A percentile compares a stretch with the other conserved stretches of the same genome.
Evolutionary conservation across 2,888 invertebrate species (phyloP).

Genomic region (Machimus atricapillus): DNA sequence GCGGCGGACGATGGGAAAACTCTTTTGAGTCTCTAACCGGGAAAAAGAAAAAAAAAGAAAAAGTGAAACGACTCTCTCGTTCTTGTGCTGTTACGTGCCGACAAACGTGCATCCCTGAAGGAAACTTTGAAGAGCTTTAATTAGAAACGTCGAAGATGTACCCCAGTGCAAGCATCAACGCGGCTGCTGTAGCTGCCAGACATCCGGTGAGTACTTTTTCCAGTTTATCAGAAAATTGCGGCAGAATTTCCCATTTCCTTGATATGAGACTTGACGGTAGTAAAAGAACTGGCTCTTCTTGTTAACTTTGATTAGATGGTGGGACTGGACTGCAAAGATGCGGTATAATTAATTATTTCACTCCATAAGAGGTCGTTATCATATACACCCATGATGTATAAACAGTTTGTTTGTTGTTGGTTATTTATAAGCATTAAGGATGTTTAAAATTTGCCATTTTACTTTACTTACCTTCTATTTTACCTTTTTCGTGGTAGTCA

Average conservation of each 20-base stretch:
- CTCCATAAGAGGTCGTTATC: neutral
- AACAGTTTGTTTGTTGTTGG: neutral
- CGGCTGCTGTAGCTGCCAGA: conserved; percentile 83
- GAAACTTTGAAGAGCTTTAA: neutral
- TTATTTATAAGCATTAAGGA: too few relatives aligned
- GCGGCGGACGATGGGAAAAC: conserved; percentile 10
- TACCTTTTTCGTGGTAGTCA: too few relatives aligned
- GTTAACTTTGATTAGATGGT: neutral
- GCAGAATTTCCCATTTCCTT: neutral
- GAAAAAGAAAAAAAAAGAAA: neutral
- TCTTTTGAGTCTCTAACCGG: neutral
- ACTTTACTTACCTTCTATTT: too few relatives aligned
- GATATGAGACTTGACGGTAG: neutral
- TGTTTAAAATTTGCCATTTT: too few relatives aligned
- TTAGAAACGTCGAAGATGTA: conserved; percentile 69
- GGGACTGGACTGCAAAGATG: neutral
- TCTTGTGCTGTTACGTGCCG: neutral
- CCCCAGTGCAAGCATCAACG: conserved; percentile 82
- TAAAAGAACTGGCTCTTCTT: neutral
- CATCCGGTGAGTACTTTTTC: conserved; percentile 76
- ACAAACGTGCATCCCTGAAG: neutral
- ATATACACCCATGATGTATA: neutral
- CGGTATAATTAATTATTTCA: neutral
- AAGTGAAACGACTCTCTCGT: neutral
- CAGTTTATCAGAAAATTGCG: neutral